phyloP scores from a whole-genome alignment of 2,888 invertebrate genomes.

The Diploptera punctata region DNA sequence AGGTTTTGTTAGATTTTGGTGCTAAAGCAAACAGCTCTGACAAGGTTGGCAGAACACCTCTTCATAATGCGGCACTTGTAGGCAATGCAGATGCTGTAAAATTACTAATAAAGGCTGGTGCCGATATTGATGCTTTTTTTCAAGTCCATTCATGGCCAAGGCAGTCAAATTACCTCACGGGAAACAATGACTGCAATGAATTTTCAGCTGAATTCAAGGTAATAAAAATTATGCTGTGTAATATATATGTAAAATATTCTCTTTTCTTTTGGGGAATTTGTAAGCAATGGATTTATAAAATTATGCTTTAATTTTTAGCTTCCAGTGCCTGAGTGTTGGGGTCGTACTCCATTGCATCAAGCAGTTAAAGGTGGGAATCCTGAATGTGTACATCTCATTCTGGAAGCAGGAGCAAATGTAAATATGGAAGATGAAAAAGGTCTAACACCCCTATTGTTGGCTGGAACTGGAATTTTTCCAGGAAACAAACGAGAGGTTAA shows the following conservation, averaged over 20 bases:
- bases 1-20: slow-evolving; percentile 26
- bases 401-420: slow-evolving; percentile 51
- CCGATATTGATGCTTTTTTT: slow-evolving; percentile 42
- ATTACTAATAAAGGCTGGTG: slow-evolving; percentile 46
- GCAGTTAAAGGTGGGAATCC: slow-evolving; percentile 53
- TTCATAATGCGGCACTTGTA: slow-evolving; percentile 48
- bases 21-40: slow-evolving; percentile 31
- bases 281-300: no score
- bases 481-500: background rate
- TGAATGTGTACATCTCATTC: slow-evolving; percentile 50
- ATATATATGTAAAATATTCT: no score
- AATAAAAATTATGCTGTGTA: no score
- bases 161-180: slow-evolving; percentile 12
- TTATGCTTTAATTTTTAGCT: slow-evolving; percentile 48
- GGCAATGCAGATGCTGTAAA: slow-evolving; percentile 48
- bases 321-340: slow-evolving; percentile 52
- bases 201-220: slow-evolving; percentile 23
- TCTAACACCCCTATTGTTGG: slow-evolving; percentile 54
- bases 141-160: slow-evolving; percentile 31
- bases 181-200: background rate
- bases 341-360: slow-evolving; percentile 53
- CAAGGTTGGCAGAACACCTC: slow-evolving; percentile 35
- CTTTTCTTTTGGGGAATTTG: no score
- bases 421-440: slow-evolving; percentile 53
- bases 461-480: slow-evolving; percentile 49